Percentiles rank a stretch among this genome's conserved stretches.
Conservation (phyloP, 2,888 invertebrate species). For the Amorpha juglandis region DNA sequence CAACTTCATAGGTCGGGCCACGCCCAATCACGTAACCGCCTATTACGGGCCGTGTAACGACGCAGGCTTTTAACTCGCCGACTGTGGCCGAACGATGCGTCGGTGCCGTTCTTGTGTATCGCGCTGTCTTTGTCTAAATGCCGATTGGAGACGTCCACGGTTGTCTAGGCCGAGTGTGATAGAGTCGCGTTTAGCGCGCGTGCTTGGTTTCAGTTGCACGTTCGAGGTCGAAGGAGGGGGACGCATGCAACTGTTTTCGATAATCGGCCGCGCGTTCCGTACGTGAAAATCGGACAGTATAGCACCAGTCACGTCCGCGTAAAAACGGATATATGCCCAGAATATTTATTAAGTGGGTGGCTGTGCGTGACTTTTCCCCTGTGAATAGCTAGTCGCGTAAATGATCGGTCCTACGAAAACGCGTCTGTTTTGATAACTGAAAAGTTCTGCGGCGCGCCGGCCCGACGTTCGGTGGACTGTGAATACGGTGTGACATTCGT, state of each 20-base stretch:
- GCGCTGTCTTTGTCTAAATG: constrained; percentile 61
- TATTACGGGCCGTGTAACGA: constrained; percentile 84
- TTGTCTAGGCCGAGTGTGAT: constrained; percentile 75
- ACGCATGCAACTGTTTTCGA: constrained; percentile 83
- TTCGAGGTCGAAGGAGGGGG: constrained; percentile 81
- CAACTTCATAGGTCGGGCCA: constrained; percentile 82
- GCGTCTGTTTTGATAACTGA: constrained; percentile 77
- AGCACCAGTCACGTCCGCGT: constrained; percentile 82
- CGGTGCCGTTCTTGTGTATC: constrained; percentile 55
- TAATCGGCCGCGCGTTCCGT: constrained; percentile 83
- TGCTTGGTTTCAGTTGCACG: constrained; percentile 82
- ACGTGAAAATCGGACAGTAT: constrained; percentile 84
- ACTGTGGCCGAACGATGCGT: constrained; percentile 74
- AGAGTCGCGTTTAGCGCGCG: constrained; percentile 82
- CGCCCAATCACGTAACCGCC: constrained; percentile 85
- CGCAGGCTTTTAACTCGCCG: constrained; percentile 82
- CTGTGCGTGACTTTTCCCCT: constrained; percentile 83
- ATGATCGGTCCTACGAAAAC: constrained; percentile 73
- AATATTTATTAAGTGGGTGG: constrained; percentile 86
- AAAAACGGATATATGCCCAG: constrained; percentile 86
- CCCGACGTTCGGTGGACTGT: constrained; percentile 40
- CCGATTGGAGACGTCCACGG: constrained; percentile 63
- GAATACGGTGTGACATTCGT: constrained; percentile 39
- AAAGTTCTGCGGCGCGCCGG: constrained; percentile 54
- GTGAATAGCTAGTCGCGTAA: constrained; percentile 78